phyloP scores from a whole-genome alignment of 2,113 vertebrate genomes.

The Hyperopisus bebe region DNA sequence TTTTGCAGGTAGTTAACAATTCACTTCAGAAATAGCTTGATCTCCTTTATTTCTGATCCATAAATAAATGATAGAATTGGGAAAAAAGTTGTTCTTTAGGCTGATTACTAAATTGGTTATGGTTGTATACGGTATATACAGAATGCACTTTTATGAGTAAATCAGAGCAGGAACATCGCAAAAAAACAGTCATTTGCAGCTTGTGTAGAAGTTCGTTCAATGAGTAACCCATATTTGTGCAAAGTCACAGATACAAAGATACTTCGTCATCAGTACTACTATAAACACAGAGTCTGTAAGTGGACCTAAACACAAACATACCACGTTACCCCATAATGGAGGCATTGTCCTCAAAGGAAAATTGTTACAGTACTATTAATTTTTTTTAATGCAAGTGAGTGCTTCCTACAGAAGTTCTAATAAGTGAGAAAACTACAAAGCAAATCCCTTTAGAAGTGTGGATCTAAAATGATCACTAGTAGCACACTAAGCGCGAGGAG shows the following conservation, averaged over 20 bases:
- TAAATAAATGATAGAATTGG: slow-evolving; percentile 1
- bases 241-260: slow-evolving; percentile 11
- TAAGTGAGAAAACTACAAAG: slow-evolving; percentile 1
- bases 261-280: slow-evolving; percentile 3
- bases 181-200: neutral
- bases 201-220: neutral
- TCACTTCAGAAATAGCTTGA: slow-evolving; percentile 9
- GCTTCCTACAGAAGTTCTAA: slow-evolving; percentile 2
- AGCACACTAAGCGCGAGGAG: neutral
- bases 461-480: neutral
- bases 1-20: slow-evolving; percentile 1
- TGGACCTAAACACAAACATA: slow-evolving; percentile 11
- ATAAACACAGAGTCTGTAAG: slow-evolving; percentile 11
- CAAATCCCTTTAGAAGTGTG: neutral
- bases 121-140: slow-evolving; percentile 8
- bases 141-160: neutral
- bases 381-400: slow-evolving; percentile 13
- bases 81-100: slow-evolving; percentile 11
- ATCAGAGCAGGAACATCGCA: neutral
- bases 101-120: neutral
- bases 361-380: neutral
- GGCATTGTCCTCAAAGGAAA: neutral
- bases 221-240: slow-evolving; percentile 16
- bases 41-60: neutral
- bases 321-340: neutral